A percentile compares a stretch with the other conserved stretches of the same genome.
These are phyloP conservation scores for Argya squamiceps DNA, from an alignment of 2,797 vertebrate genomes.

Conservation along the genomic window DNA sequence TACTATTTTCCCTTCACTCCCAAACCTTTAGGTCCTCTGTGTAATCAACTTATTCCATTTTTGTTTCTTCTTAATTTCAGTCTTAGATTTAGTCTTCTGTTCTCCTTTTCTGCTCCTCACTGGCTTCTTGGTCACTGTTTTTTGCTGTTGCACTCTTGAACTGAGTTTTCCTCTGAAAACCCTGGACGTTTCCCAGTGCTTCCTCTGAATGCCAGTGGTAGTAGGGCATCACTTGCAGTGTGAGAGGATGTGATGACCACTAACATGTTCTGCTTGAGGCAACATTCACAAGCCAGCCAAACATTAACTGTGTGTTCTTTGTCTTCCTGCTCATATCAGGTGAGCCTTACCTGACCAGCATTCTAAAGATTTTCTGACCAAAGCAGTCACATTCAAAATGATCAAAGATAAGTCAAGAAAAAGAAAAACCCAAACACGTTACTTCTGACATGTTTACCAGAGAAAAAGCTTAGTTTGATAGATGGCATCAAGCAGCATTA, in stretches of 20 bases:
- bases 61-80: background rate
- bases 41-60: background rate
- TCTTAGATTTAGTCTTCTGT: background rate
- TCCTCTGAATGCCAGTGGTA: background rate
- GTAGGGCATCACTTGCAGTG: background rate
- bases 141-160: background rate
- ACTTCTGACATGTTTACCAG: background rate
- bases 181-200: background rate
- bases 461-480: background rate
- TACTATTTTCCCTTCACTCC: background rate
- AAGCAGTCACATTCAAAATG: background rate
- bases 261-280: background rate
- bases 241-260: background rate
- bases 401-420: background rate
- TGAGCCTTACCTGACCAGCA: background rate
- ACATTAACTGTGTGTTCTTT: background rate
- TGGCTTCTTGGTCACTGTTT: background rate
- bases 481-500: background rate
- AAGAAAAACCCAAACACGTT: accelerated
- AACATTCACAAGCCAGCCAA: background rate
- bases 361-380: background rate
- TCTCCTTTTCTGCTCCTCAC: background rate
- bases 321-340: background rate
- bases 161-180: background rate
- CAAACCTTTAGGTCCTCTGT: background rate